Percentiles rank a stretch among this genome's conserved stretches.
phyloP scores from a whole-genome alignment of 2,888 invertebrate genomes.

The Drosophila ezoana region DNA sequence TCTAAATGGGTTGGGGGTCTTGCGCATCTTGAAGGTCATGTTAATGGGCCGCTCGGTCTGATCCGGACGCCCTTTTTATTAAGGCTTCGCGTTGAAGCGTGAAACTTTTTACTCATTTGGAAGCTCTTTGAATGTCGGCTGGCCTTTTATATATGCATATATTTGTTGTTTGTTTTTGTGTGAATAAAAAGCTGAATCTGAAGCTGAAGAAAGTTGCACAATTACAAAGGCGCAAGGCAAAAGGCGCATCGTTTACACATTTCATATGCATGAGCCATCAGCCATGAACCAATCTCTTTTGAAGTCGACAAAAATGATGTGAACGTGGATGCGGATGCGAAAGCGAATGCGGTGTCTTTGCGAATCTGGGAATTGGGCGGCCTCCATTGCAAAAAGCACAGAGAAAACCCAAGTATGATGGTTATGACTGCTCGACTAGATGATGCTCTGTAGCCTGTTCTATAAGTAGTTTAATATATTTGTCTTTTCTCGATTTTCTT shows the following conservation, averaged over 20 bases:
- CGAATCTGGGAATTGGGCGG: slow-evolving; percentile 57
- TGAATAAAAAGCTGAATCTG: slow-evolving; percentile 4
- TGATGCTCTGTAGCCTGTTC: slow-evolving; percentile 5
- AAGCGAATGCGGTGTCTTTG: slow-evolving; percentile 23
- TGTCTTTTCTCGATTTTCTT: neutral
- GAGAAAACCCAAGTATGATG: neutral
- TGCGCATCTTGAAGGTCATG: neutral
- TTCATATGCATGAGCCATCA: slow-evolving; percentile 65
- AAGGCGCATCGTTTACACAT: slow-evolving; percentile 54
- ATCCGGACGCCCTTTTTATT: slow-evolving; percentile 24
- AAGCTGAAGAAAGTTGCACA: slow-evolving; percentile 72
- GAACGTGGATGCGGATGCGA: slow-evolving; percentile 20
- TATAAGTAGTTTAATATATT: neutral
- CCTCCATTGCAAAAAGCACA: slow-evolving; percentile 35
- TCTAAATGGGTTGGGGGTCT: no score
- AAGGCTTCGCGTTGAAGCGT: slow-evolving; percentile 47
- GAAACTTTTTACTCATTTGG: slow-evolving; percentile 44
- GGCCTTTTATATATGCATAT: slow-evolving; percentile 20
- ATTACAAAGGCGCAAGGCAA: slow-evolving; percentile 63
- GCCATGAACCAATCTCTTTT: slow-evolving; percentile 67
- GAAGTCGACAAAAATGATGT: slow-evolving; percentile 58
- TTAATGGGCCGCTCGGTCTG: slow-evolving; percentile 22
- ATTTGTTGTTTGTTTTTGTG: slow-evolving; percentile 13
- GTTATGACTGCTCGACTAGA: neutral
- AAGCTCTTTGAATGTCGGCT: slow-evolving; percentile 35